Evolutionary conservation across 1,140 invertebrate genomes (phyloP), one percentile per base, ranked within the genome.

Genomic region (Sminthurides bifidus): DNA sequence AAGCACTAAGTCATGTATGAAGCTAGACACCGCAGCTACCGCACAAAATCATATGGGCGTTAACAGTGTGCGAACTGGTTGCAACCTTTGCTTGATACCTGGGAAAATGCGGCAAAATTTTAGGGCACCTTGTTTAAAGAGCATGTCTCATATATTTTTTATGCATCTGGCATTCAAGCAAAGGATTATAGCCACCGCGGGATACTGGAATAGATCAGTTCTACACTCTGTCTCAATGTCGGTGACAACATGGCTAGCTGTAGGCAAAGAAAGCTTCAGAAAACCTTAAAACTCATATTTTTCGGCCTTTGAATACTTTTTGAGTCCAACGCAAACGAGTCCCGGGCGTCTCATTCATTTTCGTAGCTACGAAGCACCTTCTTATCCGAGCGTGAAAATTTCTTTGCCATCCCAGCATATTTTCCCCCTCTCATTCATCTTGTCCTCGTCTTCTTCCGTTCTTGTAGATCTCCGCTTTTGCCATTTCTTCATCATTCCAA

Each of bases 261-360:
- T n/a, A n/a, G n/a, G n/a, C 21, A 15, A 43, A 19, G 41, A 19
- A 43, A 23, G n/a, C n/a, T 19, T 43, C 10, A 29, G 29, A 21
- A 5, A 49, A 14, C 12, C 29, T n/a, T 24, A 44, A 33, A 27
- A 29, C 37, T 54, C 52, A 54, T 45, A 54, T 54, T 53, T 53
- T 19, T 19, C 35, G 40, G n/a, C 3, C 51, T 24, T 29, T 43
- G 52, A 27, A 17, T 43, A 45, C 43, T 46, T 54, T 46, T 24
- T 46, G 17, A 40, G 24, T 14, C 46, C 49, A 54, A 17, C 26
- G 23, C 5, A 3, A 56, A 56, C 54, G 54, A 56, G 44, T 56
- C 54, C 54, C 54, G 26, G 24, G 30, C 27, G 54, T 19, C 45
- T 31, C 54, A 23, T 50, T 40, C 45, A 49, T 56, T 56, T 50